phyloP scores from a whole-genome alignment of 2,797 vertebrate genomes.

The Periophthalmus magnuspinnatus region DNA sequence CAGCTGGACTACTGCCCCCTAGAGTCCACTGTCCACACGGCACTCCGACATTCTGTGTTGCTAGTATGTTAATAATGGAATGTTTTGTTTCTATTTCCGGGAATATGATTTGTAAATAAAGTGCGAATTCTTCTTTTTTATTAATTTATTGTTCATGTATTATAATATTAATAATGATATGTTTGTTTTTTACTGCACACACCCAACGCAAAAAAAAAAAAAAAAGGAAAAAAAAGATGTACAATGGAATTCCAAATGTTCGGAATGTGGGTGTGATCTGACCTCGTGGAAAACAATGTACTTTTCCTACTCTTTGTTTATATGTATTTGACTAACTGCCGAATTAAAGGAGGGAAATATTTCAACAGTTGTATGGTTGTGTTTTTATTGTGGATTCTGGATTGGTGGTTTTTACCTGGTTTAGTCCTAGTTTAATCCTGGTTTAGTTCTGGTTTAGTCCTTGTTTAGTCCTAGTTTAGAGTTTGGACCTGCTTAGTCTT shows the following conservation, averaged over 20 bases:
- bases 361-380: constrained; percentile 6
- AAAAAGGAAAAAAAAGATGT: no score
- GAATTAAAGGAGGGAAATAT: constrained; percentile 81
- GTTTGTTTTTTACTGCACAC: constrained; percentile 86
- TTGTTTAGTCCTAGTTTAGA: neutral
- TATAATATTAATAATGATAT: constrained; percentile 67
- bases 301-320: constrained; percentile 92
- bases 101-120: constrained; percentile 88
- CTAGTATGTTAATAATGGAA: constrained; percentile 80
- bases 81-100: constrained; percentile 80
- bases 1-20: constrained; percentile 14
- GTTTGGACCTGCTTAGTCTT: no score
- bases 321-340: constrained; percentile 91
- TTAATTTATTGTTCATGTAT: constrained; percentile 85
- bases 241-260: constrained; percentile 65
- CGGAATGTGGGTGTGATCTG: constrained; percentile 55
- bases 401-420: neutral
- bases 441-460: neutral
- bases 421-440: neutral
- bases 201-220: constrained; percentile 78
- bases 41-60: constrained; percentile 58
- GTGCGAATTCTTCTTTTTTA: constrained; percentile 69
- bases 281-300: constrained; percentile 79
- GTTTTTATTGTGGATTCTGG: neutral
- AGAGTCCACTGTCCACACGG: constrained; percentile 20